These are phyloP conservation scores for Blera fallax DNA, from an alignment of 2,888 invertebrate species.

Conservation along the genomic window DNA sequence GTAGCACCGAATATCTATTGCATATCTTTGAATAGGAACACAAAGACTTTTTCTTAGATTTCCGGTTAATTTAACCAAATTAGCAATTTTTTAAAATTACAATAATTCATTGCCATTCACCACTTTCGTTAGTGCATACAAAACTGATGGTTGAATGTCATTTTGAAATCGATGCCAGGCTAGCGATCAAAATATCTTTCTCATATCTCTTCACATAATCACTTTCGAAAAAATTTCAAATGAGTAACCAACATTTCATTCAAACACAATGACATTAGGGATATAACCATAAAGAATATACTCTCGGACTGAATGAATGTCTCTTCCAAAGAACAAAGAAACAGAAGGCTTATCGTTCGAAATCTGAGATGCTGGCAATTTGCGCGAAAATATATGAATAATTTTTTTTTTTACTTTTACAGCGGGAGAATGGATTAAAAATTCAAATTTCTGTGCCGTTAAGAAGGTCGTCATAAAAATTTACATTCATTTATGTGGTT, in stretches of 20 bases:
- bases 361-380: conserved; percentile 18
- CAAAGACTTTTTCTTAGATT: background rate
- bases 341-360: conserved; percentile 4
- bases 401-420: too few relatives aligned
- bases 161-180: background rate
- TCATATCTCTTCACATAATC: background rate
- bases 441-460: background rate
- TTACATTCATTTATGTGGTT: background rate
- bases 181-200: background rate
- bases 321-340: background rate
- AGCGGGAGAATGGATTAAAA: background rate
- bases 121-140: background rate
- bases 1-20: too few relatives aligned
- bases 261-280: background rate
- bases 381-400: conserved; percentile 22
- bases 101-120: background rate
- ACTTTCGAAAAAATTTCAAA: background rate
- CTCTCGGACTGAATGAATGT: conserved; percentile 8
- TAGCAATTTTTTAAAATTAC: background rate
- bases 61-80: background rate
- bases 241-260: background rate
- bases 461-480: background rate
- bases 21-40: background rate
- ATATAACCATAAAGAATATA: conserved; percentile 11
- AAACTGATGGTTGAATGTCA: too few relatives aligned